Conservation (phyloP, 2,797 vertebrate genomes). For the Oryzias dopingdopingensis region DNA sequence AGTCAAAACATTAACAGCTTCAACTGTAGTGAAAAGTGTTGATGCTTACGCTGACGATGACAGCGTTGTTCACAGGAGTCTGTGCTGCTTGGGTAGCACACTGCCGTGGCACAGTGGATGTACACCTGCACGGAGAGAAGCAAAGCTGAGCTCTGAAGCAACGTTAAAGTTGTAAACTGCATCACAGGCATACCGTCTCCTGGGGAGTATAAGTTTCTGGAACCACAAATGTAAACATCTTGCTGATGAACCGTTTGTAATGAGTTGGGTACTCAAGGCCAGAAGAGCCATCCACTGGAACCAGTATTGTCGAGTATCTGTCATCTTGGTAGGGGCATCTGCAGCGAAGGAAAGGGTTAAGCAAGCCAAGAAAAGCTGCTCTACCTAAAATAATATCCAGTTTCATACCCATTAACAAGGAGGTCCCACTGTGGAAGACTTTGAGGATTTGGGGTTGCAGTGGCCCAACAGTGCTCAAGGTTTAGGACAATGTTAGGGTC, state of each 20-base stretch:
- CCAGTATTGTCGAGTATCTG: constrained; percentile 57
- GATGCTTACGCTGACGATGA: constrained; percentile 66
- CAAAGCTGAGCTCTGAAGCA: too few species aligned
- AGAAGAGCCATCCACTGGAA: constrained; percentile 57
- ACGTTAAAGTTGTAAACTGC: too few species aligned
- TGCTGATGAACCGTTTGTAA: constrained; percentile 71
- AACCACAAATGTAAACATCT: constrained; percentile 75
- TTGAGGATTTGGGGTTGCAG: constrained; percentile 45
- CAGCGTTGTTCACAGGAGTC: constrained; percentile 66
- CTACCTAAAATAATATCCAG: too few species aligned
- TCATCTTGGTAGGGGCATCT: constrained; percentile 76
- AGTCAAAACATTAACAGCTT: too few species aligned
- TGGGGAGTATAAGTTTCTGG: constrained; percentile 7
- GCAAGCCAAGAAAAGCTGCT: background rate
- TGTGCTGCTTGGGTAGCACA: constrained; percentile 59
- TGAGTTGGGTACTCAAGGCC: constrained; percentile 64
- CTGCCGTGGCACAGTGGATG: constrained; percentile 69
- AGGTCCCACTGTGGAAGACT: constrained; percentile 76
- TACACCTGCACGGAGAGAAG: constrained; percentile 54
- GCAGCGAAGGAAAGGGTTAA: background rate
- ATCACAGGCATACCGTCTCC: constrained; percentile 44
- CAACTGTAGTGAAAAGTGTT: background rate
- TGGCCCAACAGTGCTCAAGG: constrained; percentile 79
- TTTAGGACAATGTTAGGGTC: constrained; percentile 71
- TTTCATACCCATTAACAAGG: constrained; percentile 68